These are phyloP conservation scores for Cheilosia scutellata DNA, from an alignment of 2,888 invertebrate genomes.

Conservation along the genomic window DNA sequence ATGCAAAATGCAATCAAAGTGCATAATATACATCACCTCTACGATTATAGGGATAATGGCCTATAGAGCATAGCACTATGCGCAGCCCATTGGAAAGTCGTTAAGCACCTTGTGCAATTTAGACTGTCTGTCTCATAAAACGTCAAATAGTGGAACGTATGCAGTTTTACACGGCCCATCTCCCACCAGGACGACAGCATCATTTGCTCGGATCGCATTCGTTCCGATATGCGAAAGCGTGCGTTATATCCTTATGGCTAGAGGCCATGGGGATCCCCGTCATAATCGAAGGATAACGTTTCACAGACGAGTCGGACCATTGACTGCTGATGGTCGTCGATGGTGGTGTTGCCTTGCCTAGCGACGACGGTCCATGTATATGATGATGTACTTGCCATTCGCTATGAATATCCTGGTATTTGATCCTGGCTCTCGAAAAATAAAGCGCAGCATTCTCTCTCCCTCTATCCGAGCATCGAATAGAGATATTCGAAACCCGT, in stretches of 20 bases:
- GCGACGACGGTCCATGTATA: slow-evolving; percentile 10
- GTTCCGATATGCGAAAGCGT: background rate
- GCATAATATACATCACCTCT: slow-evolving; percentile 16
- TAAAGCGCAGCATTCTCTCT: background rate
- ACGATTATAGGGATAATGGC: slow-evolving; percentile 29
- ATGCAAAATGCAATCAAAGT: slow-evolving; percentile 51
- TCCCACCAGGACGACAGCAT: background rate
- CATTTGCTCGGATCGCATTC: slow-evolving; percentile 1
- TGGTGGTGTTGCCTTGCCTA: slow-evolving; percentile 12
- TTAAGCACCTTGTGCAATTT: slow-evolving; percentile 63
- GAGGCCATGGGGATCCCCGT: slow-evolving; percentile 22
- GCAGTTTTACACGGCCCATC: slow-evolving; percentile 43
- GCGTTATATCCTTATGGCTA: slow-evolving; percentile 48
- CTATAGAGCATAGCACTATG: slow-evolving; percentile 4
- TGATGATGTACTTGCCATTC: slow-evolving; percentile 45
- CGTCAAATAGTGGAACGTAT: slow-evolving; percentile 58
- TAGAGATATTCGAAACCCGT: slow-evolving; percentile 1
- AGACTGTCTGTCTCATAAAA: slow-evolving; percentile 56
- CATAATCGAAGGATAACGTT: slow-evolving; percentile 70
- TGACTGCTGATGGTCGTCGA: slow-evolving; percentile 14
- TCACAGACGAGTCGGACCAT: slow-evolving; percentile 40
- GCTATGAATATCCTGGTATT: slow-evolving; percentile 42
- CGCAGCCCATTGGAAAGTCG: slow-evolving; percentile 57
- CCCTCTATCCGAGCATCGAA: background rate
- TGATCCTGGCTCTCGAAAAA: slow-evolving; percentile 37